Conservation (phyloP, 1,140 invertebrate species). For the Glossosoma conforme region DNA sequence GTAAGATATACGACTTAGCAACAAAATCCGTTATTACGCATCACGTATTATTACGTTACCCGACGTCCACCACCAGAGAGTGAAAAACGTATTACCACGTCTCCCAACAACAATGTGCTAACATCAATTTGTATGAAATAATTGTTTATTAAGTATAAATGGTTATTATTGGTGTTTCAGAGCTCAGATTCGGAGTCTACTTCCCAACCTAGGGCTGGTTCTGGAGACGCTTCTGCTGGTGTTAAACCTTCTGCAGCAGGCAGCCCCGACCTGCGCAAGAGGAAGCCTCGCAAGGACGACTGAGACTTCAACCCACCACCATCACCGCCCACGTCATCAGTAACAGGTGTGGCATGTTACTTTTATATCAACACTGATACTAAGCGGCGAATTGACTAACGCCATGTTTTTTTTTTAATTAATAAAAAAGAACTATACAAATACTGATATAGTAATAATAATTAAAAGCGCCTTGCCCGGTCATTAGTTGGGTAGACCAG, state of each 20-base stretch:
- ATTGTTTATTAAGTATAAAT: background rate
- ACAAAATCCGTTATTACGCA: background rate
- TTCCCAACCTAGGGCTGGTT: constrained; percentile 8
- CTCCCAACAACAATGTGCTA: no score
- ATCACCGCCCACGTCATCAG: no score
- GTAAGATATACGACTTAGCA: background rate
- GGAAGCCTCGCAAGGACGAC: constrained; percentile 12
- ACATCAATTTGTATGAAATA: background rate
- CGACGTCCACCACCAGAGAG: background rate
- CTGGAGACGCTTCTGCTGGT: constrained; percentile 1
- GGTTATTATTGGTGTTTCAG: background rate
- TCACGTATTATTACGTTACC: background rate
- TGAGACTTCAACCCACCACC: no score
- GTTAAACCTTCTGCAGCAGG: background rate
- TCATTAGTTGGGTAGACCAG: no score
- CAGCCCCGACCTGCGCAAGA: constrained; percentile 11
- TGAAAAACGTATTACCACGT: background rate
- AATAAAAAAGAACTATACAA: no score
- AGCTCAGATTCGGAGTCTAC: background rate
- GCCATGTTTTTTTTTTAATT: no score
- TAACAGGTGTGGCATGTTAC: no score
- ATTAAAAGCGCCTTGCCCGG: no score
- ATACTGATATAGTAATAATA: no score
- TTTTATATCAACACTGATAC: no score
- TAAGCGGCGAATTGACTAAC: no score